Conservation (phyloP, 2,797 vertebrate species). For the Denticeps clupeoides region DNA sequence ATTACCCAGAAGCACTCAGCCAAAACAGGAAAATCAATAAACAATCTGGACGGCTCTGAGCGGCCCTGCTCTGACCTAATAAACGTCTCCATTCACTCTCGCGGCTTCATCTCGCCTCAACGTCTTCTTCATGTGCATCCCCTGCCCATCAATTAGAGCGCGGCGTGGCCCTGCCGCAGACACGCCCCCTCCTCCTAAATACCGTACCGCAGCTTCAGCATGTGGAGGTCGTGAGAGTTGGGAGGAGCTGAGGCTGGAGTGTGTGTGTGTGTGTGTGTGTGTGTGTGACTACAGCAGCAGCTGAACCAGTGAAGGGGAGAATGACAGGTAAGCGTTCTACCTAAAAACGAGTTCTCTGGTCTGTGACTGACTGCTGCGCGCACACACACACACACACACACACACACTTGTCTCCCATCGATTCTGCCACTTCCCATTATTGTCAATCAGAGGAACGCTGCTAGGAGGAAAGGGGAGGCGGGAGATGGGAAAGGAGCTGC, state of each 20-base stretch:
- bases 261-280: too few relatives aligned
- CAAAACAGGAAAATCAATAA: slow-evolving; percentile 98
- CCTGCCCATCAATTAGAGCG: slow-evolving; percentile 89
- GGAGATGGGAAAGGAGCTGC: slow-evolving; percentile 32
- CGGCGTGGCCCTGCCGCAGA: too few relatives aligned
- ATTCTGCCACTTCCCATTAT: slow-evolving; percentile 70
- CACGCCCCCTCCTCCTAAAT: too few relatives aligned
- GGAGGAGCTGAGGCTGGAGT: too few relatives aligned
- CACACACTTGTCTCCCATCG: too few relatives aligned
- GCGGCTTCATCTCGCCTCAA: slow-evolving; percentile 94
- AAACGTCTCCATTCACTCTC: slow-evolving; percentile 95
- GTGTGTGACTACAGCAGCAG: too few relatives aligned
- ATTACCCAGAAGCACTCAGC: slow-evolving; percentile 88
- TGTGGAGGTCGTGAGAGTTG: too few relatives aligned
- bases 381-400: slow-evolving; percentile 39
- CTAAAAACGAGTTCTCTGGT: too few relatives aligned
- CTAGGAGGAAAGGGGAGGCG: slow-evolving; percentile 37
- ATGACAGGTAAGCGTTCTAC: slow-evolving; percentile 60
- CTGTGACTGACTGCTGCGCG: too few relatives aligned
- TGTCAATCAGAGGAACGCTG: slow-evolving; percentile 55
- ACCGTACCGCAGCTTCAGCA: too few relatives aligned
- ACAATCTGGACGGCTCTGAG: slow-evolving; percentile 92
- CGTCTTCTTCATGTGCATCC: slow-evolving; percentile 89
- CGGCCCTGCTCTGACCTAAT: slow-evolving; percentile 92
- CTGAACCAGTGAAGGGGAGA: slow-evolving; percentile 37